phyloP scores from a whole-genome alignment of 2,113 vertebrate species.

The Xerus inauris region DNA sequence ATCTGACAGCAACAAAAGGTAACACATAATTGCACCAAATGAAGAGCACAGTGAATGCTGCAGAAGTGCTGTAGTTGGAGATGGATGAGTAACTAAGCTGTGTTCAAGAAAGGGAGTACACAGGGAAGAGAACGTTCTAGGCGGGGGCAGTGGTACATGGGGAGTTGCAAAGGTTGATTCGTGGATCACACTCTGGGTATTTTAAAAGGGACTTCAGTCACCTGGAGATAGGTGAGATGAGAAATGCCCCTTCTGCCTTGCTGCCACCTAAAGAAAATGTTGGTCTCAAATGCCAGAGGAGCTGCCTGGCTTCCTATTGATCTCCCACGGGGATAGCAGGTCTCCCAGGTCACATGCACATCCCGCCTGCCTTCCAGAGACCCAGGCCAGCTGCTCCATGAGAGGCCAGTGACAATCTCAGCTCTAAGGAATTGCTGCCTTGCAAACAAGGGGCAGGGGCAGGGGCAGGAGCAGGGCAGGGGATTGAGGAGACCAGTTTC shows the following conservation, averaged over 20 bases:
- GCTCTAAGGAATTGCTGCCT: background rate
- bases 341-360: rapidly evolving
- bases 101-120: background rate
- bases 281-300: background rate
- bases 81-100: background rate
- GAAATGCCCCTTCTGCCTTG: background rate
- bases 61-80: background rate
- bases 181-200: background rate
- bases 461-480: rapidly evolving
- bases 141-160: background rate
- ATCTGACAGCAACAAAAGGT: background rate
- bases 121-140: background rate
- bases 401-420: background rate
- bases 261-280: too few relatives aligned
- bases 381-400: too few relatives aligned
- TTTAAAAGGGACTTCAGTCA: background rate
- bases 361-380: background rate
- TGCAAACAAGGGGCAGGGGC: too few relatives aligned
- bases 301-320: background rate
- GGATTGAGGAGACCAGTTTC: background rate
- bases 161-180: background rate
- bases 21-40: too few relatives aligned
- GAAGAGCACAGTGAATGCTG: rapidly evolving
- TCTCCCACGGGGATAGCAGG: background rate
- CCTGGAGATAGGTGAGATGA: background rate